phyloP scores from a whole-genome alignment of 2,888 invertebrate genomes.

The Ormia ochracea region DNA sequence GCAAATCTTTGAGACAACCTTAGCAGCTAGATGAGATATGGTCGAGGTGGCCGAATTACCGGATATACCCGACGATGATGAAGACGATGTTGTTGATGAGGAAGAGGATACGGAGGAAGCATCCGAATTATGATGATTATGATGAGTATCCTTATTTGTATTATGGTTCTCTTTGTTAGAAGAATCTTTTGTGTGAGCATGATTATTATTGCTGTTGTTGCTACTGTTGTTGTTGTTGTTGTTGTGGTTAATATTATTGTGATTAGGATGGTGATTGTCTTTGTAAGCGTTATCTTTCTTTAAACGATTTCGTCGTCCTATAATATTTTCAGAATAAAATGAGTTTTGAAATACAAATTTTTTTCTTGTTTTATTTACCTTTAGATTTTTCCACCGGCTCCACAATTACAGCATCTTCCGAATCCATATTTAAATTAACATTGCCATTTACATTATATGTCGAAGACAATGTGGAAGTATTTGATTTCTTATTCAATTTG shows the following conservation, averaged over 20 bases:
- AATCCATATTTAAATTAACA: conserved; percentile 70
- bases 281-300: conserved; percentile 75
- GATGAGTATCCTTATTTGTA: conserved; percentile 56
- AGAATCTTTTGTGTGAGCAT: conserved; percentile 58
- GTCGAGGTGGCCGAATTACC: conserved; percentile 71
- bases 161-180: conserved; percentile 55
- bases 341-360: background rate
- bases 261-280: conserved; percentile 75
- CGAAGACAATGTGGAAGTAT: conserved; percentile 59
- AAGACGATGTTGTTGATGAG: conserved; percentile 65
- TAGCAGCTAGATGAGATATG: conserved; percentile 75
- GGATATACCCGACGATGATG: conserved; percentile 71
- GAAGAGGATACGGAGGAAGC: conserved; percentile 68
- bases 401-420: conserved; percentile 70
- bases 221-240: conserved; percentile 63
- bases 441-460: conserved; percentile 71
- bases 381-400: conserved; percentile 74
- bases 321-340: background rate
- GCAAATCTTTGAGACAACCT: conserved; percentile 76
- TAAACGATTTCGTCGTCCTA: conserved; percentile 76
- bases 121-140: conserved; percentile 62
- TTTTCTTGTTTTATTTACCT: conserved; percentile 67
- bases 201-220: conserved; percentile 64
- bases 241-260: conserved; percentile 65
- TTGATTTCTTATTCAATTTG: conserved; percentile 63